Percentiles rank a stretch among this genome's conserved stretches.
phyloP scores from a whole-genome alignment of 2,113 vertebrate species.

The Xyliphius kryptos region DNA sequence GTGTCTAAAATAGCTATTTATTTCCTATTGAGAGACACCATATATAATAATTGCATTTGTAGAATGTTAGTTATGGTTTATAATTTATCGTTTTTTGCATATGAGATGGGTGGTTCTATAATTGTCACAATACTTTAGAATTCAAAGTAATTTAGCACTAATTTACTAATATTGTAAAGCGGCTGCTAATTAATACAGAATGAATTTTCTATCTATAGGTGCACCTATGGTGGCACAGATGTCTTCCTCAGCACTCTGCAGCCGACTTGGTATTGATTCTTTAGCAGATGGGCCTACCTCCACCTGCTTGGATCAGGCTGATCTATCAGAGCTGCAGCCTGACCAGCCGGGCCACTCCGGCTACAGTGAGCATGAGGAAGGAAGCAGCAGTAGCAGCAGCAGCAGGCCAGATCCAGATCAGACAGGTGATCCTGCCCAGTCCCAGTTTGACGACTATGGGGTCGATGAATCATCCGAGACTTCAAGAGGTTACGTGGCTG shows the following conservation, averaged over 20 bases:
- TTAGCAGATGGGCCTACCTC: constrained; percentile 84
- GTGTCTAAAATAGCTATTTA: too few relatives aligned
- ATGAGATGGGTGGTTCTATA: too few relatives aligned
- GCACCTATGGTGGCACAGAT: constrained; percentile 79
- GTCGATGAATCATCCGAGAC: constrained; percentile 61
- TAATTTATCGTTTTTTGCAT: too few relatives aligned
- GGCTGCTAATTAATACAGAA: too few relatives aligned
- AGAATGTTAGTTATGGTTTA: too few relatives aligned
- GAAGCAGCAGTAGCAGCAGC: constrained; percentile 36
- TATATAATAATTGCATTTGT: too few relatives aligned
- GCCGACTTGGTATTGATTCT: constrained; percentile 72
- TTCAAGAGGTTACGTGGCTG: constrained; percentile 61
- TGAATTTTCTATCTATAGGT: constrained; percentile 44
- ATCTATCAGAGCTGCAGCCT: constrained; percentile 55
- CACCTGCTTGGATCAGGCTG: constrained; percentile 77
- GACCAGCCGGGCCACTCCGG: constrained; percentile 65
- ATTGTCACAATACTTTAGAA: too few relatives aligned
- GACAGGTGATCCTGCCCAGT: constrained; percentile 52
- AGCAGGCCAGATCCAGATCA: constrained; percentile 66
- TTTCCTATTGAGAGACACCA: too few relatives aligned
- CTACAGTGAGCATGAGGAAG: constrained; percentile 53
- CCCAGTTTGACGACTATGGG: constrained; percentile 59
- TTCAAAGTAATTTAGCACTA: too few relatives aligned
- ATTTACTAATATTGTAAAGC: too few relatives aligned
- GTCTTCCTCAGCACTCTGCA: constrained; percentile 77